phyloP scores from a whole-genome alignment of 2,888 invertebrate genomes.

The Megamerina dolium region DNA sequence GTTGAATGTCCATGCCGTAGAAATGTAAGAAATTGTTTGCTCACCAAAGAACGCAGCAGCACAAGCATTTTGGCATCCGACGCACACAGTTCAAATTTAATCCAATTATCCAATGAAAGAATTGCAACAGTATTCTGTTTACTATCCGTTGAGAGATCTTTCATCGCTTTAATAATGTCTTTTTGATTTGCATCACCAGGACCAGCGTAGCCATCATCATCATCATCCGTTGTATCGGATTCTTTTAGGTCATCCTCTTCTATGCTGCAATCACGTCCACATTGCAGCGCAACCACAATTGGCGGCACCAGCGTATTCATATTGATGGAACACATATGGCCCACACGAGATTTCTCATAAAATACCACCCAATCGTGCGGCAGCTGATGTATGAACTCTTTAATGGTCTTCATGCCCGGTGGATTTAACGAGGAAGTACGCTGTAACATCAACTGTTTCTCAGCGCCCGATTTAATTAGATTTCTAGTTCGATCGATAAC shows the following conservation, averaged over 20 bases:
- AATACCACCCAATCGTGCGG: slow-evolving; percentile 81
- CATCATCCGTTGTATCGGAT: slow-evolving; percentile 29
- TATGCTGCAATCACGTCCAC: slow-evolving; percentile 28
- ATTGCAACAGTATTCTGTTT: slow-evolving; percentile 39
- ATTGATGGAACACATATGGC: slow-evolving; percentile 64
- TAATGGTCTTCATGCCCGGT: slow-evolving; percentile 27
- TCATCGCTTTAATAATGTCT: background rate
- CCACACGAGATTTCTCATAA: slow-evolving; percentile 74
- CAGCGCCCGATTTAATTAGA: slow-evolving; percentile 60
- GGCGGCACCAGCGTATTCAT: slow-evolving; percentile 79
- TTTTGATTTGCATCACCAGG: slow-evolving; percentile 8
- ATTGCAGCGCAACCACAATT: slow-evolving; percentile 69
- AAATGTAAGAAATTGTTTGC: slow-evolving; percentile 28
- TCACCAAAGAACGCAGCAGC: slow-evolving; percentile 24
- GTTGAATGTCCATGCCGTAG: slow-evolving; percentile 25
- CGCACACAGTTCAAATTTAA: slow-evolving; percentile 63
- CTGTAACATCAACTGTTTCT: slow-evolving; percentile 53
- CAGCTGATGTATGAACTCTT: slow-evolving; percentile 46
- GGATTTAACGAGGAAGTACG: slow-evolving; percentile 54
- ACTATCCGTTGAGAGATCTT: slow-evolving; percentile 2
- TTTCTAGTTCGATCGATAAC: slow-evolving; percentile 61
- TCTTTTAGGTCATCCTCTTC: slow-evolving; percentile 19
- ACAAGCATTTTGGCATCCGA: slow-evolving; percentile 49
- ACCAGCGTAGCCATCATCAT: slow-evolving; percentile 13
- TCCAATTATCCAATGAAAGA: slow-evolving; percentile 69